These are phyloP conservation scores for Eublepharis macularius DNA, from an alignment of 2,113 vertebrate species.

Conservation along the genomic window DNA sequence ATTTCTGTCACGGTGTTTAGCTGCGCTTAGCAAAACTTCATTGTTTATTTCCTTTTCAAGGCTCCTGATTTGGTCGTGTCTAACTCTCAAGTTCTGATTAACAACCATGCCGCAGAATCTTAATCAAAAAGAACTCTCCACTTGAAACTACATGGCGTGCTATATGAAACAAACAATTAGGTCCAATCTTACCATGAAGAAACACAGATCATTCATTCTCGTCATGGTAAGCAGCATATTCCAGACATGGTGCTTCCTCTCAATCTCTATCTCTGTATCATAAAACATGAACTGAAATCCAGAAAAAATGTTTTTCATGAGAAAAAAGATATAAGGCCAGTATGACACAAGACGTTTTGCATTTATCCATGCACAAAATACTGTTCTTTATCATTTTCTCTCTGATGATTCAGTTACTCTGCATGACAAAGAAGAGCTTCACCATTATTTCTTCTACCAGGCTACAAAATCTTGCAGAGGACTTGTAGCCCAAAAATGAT, in stretches of 20 bases:
- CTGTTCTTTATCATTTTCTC: neutral
- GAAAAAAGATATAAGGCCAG: neutral
- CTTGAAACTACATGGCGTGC: neutral
- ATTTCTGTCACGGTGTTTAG: neutral
- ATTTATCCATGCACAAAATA: neutral
- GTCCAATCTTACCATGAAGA: neutral
- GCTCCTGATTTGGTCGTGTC: neutral
- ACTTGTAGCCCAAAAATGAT: neutral
- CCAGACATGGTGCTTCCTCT: neutral
- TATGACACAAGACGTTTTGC: neutral
- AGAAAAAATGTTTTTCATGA: neutral
- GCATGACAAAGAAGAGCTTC: neutral
- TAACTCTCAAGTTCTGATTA: neutral
- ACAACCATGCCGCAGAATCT: neutral
- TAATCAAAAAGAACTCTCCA: neutral
- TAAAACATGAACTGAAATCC: neutral
- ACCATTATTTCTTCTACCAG: neutral
- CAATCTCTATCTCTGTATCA: neutral
- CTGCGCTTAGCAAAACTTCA: neutral
- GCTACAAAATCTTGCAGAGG: neutral
- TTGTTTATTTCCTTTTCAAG: neutral
- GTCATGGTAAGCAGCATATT: neutral
- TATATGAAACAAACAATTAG: neutral
- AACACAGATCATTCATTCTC: neutral
- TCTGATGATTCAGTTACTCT: neutral